Base-by-base conservation (phyloP, 1,140 invertebrate species). In the Eciton burchellii region DNA sequence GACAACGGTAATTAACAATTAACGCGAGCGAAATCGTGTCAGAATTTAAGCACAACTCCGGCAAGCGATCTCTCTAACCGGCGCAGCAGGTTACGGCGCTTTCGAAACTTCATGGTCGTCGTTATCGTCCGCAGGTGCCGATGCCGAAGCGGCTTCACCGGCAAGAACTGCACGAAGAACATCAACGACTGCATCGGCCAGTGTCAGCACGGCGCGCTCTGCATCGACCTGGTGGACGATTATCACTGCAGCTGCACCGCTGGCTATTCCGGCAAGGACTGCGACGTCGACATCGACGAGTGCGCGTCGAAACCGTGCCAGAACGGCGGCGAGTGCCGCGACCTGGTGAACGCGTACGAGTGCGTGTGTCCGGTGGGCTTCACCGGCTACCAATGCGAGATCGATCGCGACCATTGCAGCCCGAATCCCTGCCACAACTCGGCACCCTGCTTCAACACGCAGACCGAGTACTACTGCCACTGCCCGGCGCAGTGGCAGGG, bases 181-280 rank as follows among this genome's bases (percentile, higher is more conserved):
- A 98, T 98, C 90, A 96, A 98, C 92, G 97, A 97, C 91, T 99
- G 98, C 93, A 95, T 96, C 9, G 97, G 97, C 3, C 98, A 98
- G 89, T 99, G 98, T 93, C 95, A 96, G 84, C 96, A 99, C 93
- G 97, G 97, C 19, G 98, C 97, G 9, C 96, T 96, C 0, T 99
- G 98, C 93, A 96, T 97, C 82, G 97, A 99, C 92, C 94, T 96
- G 24, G 96, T 97, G 66, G 96, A 97, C 89, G 97, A 97, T 88
- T 98, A 97, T 93, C 95, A 96, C 87, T 98, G 97, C 91, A 96
- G 97, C 56, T 98, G 97, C 93, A 95, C 95, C 57, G 95, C 96
- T 0, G 97, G 98, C 29, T 98, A 96, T 92, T 97, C 97, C 71
- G 97, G 96, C 94, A 94, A 94, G 94, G 95, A 96, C 81, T 97